Conservation (phyloP, 2,888 invertebrate species). For the Tiphia femorata region DNA sequence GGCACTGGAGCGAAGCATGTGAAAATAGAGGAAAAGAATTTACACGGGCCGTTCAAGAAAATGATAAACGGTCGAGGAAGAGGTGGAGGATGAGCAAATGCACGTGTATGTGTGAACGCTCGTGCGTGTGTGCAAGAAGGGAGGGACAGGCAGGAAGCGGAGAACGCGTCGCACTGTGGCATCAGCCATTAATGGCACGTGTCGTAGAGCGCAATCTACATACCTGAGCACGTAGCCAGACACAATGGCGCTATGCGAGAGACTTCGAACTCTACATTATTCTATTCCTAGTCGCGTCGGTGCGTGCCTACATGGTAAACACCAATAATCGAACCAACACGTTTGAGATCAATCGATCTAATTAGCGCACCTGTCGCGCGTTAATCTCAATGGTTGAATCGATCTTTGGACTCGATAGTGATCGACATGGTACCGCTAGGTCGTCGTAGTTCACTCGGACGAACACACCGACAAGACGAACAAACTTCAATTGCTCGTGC, state of each 20-base stretch:
- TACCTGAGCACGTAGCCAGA: conserved; percentile 53
- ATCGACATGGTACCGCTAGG: too few species aligned
- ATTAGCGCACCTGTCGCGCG: neutral
- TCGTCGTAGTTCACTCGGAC: too few species aligned
- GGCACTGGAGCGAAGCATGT: too few species aligned
- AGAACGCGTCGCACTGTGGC: conserved; percentile 31
- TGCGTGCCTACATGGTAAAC: conserved; percentile 6
- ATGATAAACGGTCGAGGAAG: neutral
- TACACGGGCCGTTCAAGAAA: too few species aligned
- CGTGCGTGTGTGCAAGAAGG: conserved; percentile 1
- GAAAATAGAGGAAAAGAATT: too few species aligned
- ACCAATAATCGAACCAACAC: conserved; percentile 8
- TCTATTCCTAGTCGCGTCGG: conserved; percentile 17
- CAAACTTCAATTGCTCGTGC: too few species aligned
- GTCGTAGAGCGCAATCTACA: conserved; percentile 60
- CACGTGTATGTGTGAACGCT: too few species aligned
- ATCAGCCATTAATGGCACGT: conserved; percentile 63
- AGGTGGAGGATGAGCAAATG: conserved; percentile 14
- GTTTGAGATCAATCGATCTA: neutral
- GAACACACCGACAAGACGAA: too few species aligned
- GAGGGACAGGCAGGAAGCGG: conserved; percentile 24
- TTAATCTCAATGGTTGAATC: neutral
- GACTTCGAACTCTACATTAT: conserved; percentile 35
- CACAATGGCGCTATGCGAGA: conserved; percentile 29
- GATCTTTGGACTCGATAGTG: too few species aligned